phyloP scores from a whole-genome alignment of 1,140 invertebrate genomes.

The Lanistes nyassanus region DNA sequence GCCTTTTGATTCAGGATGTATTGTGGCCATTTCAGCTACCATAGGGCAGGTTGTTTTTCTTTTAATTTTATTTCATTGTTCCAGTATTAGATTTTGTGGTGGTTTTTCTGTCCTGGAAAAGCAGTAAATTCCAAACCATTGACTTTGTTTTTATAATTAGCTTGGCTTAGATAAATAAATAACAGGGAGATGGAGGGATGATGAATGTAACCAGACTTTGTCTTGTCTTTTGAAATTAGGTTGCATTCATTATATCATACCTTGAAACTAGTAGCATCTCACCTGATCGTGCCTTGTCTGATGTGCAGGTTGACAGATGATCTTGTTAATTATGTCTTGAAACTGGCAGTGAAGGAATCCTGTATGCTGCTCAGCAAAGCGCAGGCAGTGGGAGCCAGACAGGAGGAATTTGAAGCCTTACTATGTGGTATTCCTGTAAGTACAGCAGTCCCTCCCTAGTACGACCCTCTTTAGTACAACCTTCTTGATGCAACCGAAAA shows the following conservation, averaged over 20 bases:
- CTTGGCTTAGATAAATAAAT: neutral
- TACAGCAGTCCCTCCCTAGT: no score
- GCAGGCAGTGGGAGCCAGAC: slow-evolving; percentile 38
- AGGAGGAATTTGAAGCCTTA: slow-evolving; percentile 52
- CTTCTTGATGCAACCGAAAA: no score
- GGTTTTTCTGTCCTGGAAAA: no score
- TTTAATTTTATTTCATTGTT: no score
- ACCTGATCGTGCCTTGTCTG: neutral
- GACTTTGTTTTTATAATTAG: neutral
- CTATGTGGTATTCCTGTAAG: slow-evolving; percentile 60
- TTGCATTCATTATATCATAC: neutral
- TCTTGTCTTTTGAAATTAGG: neutral
- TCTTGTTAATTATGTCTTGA: slow-evolving; percentile 57
- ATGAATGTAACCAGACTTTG: neutral
- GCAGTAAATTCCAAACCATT: no score
- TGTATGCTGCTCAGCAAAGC: slow-evolving; percentile 50
- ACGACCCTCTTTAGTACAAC: no score
- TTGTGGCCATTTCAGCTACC: no score
- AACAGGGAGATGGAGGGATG: neutral
- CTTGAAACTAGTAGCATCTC: neutral
- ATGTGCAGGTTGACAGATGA: slow-evolving; percentile 56
- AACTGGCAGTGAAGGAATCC: slow-evolving; percentile 62
- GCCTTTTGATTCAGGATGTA: no score
- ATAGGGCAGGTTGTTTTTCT: no score
- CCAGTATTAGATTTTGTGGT: no score